Evolutionary conservation across 2,888 invertebrate genomes (phyloP).

Genomic region (Drosophila quinaria): DNA sequence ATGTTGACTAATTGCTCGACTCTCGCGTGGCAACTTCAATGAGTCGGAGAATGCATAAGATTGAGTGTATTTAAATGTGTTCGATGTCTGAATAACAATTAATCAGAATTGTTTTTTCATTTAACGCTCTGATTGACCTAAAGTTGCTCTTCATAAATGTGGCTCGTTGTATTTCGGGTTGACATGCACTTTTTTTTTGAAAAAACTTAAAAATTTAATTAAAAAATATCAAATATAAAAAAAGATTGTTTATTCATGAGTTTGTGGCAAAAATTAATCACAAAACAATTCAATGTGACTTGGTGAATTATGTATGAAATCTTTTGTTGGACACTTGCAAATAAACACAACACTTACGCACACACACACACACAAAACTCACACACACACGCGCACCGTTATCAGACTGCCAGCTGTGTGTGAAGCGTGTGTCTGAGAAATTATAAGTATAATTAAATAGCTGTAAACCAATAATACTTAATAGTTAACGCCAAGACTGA

Average conservation of each 20-base stretch:
- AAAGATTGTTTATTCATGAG: too few relatives aligned
- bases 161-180: too few relatives aligned
- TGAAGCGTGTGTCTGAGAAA: slow-evolving; percentile 15
- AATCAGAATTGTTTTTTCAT: neutral
- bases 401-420: slow-evolving; percentile 24
- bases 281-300: neutral
- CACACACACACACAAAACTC: neutral
- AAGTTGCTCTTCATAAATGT: too few relatives aligned
- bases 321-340: neutral
- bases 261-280: too few relatives aligned
- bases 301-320: neutral
- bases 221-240: too few relatives aligned
- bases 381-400: neutral
- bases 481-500: slow-evolving; percentile 5
- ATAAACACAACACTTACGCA: neutral
- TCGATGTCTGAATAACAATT: neutral
- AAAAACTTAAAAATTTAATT: too few relatives aligned
- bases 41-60: neutral
- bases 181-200: too few relatives aligned
- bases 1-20: neutral
- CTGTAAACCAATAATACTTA: slow-evolving; percentile 10
- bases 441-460: slow-evolving; percentile 24
- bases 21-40: neutral
- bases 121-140: neutral
- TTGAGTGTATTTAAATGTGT: neutral